phyloP scores from a whole-genome alignment of 2,888 invertebrate species.

The Spisula solida region DNA sequence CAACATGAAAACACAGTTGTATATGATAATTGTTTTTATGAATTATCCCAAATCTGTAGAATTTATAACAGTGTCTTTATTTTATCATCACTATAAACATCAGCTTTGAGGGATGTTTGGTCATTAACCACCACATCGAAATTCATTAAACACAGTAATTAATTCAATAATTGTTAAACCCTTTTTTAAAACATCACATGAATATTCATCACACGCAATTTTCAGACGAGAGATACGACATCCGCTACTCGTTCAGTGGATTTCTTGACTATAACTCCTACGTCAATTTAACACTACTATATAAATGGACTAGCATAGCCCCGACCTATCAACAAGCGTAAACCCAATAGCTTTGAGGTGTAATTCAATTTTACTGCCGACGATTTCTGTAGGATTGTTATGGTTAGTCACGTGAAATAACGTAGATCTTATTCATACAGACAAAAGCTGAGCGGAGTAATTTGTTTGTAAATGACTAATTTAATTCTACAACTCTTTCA shows the following conservation, averaged over 20 bases:
- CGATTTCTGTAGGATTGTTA: background rate
- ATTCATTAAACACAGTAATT: background rate
- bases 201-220: background rate
- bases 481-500: no score
- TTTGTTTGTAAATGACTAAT: background rate
- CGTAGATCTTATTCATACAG: background rate
- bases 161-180: background rate
- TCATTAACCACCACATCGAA: background rate
- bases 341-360: slow-evolving; percentile 1
- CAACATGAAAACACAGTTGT: no score
- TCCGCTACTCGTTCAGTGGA: background rate
- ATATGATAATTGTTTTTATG: no score
- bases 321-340: background rate
- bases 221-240: background rate
- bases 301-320: background rate
- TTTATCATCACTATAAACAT: background rate
- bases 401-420: background rate
- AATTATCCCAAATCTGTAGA: no score
- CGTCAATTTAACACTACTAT: background rate
- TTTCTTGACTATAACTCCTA: background rate
- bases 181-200: background rate
- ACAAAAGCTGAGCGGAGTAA: background rate
- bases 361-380: background rate
- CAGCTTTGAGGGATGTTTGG: no score
- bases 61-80: background rate